A percentile compares a stretch with the other conserved stretches of the same genome.
Conservation (phyloP, 2,888 invertebrate species). For the Eilema sororculum region DNA sequence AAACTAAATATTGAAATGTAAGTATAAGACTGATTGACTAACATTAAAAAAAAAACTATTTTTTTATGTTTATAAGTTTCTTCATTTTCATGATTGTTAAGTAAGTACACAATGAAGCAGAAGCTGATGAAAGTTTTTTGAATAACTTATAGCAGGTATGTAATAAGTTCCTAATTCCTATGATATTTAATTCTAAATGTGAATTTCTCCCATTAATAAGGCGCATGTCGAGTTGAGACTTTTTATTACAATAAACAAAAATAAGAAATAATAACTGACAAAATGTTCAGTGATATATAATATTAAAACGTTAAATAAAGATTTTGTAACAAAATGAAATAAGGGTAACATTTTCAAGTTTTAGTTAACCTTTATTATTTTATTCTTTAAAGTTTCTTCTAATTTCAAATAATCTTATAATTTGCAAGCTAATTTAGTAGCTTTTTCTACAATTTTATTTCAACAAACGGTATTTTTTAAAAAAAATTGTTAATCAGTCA, state of each 20-base stretch:
- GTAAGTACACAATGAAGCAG: neutral
- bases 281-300: too few relatives aligned
- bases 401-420: neutral
- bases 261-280: too few relatives aligned
- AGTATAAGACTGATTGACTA: neutral
- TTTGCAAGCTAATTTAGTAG: too few relatives aligned
- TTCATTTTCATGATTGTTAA: too few relatives aligned
- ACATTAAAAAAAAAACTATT: too few relatives aligned
- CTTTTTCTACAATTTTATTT: too few relatives aligned
- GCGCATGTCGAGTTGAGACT: neutral
- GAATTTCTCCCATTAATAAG: neutral
- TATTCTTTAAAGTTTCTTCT: too few relatives aligned
- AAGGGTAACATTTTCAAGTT: too few relatives aligned
- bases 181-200: neutral
- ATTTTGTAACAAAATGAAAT: neutral
- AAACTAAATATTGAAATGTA: neutral
- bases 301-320: too few relatives aligned
- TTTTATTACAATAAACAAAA: neutral
- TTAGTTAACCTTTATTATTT: too few relatives aligned
- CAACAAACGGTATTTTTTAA: neutral
- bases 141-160: neutral
- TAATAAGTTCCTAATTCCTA: too few relatives aligned
- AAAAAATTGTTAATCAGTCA: slow-evolving; percentile 7
- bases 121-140: neutral
- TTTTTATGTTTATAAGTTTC: too few relatives aligned